Evolutionary conservation across 2,797 vertebrate genomes (phyloP).

Genomic region (Chiloscyllium punctatum): DNA sequence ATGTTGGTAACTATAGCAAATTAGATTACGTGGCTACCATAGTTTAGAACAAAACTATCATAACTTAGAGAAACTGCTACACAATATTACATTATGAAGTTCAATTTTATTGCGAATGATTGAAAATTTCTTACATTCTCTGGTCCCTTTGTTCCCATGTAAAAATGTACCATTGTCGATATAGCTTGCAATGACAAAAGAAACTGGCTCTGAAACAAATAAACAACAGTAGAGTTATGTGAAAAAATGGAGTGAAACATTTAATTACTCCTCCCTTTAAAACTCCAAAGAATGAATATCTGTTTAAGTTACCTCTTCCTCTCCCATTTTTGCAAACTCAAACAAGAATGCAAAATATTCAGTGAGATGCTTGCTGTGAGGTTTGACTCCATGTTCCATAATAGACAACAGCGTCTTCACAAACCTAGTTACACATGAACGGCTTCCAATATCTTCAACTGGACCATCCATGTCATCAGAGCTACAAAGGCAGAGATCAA

Average conservation of each 20-base stretch:
- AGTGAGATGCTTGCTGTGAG: constrained; percentile 96
- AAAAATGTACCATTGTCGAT: constrained; percentile 99
- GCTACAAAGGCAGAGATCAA: constrained; percentile 51
- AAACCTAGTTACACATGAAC: constrained; percentile 93
- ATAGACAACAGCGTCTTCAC: constrained; percentile 92
- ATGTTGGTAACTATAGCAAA: neutral
- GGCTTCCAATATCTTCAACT: constrained; percentile 94
- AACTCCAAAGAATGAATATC: neutral
- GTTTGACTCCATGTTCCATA: constrained; percentile 98
- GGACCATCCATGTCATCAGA: constrained; percentile 96
- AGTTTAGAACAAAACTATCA: neutral
- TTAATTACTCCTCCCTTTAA: neutral
- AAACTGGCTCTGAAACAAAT: constrained; percentile 82
- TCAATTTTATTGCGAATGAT: neutral
- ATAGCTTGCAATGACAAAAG: constrained; percentile 93
- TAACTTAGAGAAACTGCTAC: constrained; percentile 1
- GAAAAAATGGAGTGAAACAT: neutral
- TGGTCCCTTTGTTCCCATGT: constrained; percentile 98
- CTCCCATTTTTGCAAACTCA: constrained; percentile 98
- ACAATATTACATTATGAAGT: neutral
- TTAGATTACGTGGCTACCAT: neutral
- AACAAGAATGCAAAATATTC: constrained; percentile 98
- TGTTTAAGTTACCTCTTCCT: constrained; percentile 77
- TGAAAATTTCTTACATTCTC: constrained; percentile 78
- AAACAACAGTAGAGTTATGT: neutral